phyloP scores from a whole-genome alignment of 2,797 vertebrate genomes.

The Coranthus polyacanthus region DNA sequence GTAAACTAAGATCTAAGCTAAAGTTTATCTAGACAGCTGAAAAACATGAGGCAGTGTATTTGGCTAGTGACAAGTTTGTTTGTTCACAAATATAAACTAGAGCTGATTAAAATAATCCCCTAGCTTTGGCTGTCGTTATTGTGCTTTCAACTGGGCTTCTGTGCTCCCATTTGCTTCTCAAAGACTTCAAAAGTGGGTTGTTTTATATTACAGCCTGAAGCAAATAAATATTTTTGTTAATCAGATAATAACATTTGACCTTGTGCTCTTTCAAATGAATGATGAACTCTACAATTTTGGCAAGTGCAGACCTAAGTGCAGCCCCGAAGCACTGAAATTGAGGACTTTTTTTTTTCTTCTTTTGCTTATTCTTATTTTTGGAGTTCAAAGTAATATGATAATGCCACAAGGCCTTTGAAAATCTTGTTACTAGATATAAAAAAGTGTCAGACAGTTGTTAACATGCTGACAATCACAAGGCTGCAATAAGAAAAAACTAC shows the following conservation, averaged over 20 bases:
- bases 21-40: neutral
- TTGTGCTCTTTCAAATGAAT: conserved; percentile 46
- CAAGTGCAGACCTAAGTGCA: conserved; percentile 42
- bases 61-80: conserved; percentile 11
- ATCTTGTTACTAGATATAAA: conserved; percentile 66
- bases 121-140: conserved; percentile 7
- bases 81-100: conserved; percentile 7
- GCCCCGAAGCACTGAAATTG: conserved; percentile 35
- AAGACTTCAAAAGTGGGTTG: conserved; percentile 4
- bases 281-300: conserved; percentile 45
- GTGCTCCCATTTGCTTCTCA: conserved; percentile 17
- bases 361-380: conserved; percentile 41
- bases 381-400: conserved; percentile 66
- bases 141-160: conserved; percentile 21
- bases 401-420: conserved; percentile 66
- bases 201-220: conserved; percentile 41
- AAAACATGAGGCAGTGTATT: neutral
- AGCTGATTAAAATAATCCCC: conserved; percentile 12
- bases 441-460: conserved; percentile 63
- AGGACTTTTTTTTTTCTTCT: conserved; percentile 17
- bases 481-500: conserved; percentile 64
- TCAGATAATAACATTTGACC: conserved; percentile 59
- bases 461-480: conserved; percentile 73
- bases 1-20: neutral
- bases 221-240: conserved; percentile 66